A percentile compares a stretch with the other conserved stretches of the same genome.
phyloP scores from a whole-genome alignment of 2,797 vertebrate genomes.

The Smutsia temminckii region DNA sequence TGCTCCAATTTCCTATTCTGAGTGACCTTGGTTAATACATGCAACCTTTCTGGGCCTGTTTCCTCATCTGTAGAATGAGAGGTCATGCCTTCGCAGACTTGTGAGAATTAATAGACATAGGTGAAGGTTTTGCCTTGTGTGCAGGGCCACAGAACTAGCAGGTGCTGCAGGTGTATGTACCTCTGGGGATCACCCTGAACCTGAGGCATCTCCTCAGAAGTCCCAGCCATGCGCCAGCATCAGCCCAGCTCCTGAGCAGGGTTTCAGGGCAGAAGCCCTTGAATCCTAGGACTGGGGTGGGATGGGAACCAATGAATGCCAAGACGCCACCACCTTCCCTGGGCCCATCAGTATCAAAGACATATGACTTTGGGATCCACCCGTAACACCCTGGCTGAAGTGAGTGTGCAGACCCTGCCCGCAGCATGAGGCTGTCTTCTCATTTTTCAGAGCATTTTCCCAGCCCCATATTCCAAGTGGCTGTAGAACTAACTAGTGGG shows the following conservation, averaged over 20 bases:
- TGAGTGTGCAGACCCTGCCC: rapidly evolving
- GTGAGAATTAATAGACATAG: not conserved
- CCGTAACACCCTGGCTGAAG: not conserved
- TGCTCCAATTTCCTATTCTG: not conserved
- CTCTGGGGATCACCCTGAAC: not conserved
- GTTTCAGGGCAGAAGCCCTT: not conserved
- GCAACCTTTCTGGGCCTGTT: not conserved
- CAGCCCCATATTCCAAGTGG: rapidly evolving
- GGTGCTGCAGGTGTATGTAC: not conserved
- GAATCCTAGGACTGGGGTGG: not conserved
- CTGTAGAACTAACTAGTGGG: rapidly evolving
- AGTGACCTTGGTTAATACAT: not conserved
- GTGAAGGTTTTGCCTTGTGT: not conserved
- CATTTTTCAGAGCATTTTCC: not conserved
- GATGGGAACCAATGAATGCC: not conserved
- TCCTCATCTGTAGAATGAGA: not conserved
- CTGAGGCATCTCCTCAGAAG: not conserved
- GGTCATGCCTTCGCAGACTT: not conserved
- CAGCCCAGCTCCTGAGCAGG: not conserved
- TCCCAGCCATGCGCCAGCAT: not conserved
- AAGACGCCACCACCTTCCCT: not conserved
- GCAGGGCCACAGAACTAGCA: not conserved
- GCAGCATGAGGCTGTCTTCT: not conserved
- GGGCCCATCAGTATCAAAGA: not conserved
- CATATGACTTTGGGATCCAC: rapidly evolving